These are phyloP conservation scores for Acanthosoma haemorrhoidale DNA, from an alignment of 2,888 invertebrate genomes.

Conservation along the genomic window DNA sequence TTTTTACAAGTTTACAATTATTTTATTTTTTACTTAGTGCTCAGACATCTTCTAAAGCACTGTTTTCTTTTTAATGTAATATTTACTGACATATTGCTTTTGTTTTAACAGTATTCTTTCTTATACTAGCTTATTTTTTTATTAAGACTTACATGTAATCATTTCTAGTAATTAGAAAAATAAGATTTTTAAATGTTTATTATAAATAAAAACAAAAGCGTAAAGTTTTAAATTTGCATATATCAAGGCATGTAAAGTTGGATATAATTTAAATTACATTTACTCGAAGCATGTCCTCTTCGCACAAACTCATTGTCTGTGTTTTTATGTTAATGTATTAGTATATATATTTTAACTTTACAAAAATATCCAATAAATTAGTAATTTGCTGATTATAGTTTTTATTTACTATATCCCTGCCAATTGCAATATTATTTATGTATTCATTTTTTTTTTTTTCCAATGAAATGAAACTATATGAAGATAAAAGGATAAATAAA, in stretches of 20 bases:
- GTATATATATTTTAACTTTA: conserved; percentile 6
- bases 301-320: conserved; percentile 7
- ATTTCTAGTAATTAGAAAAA: not conserved
- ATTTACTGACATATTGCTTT: too few species aligned
- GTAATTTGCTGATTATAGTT: not conserved
- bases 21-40: too few species aligned
- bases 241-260: not conserved
- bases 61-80: too few species aligned
- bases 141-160: not conserved
- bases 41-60: too few species aligned
- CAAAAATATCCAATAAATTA: not conserved
- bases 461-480: too few species aligned
- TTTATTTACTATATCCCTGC: not conserved
- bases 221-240: not conserved
- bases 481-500: too few species aligned
- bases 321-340: conserved; percentile 8
- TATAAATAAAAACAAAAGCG: not conserved
- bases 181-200: conserved; percentile 1
- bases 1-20: too few species aligned
- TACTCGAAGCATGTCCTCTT: not conserved
- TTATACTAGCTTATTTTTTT: conserved; percentile 5
- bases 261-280: not conserved
- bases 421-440: too few species aligned
- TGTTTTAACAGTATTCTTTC: not conserved
- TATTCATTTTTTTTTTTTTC: too few species aligned